Percentiles rank a stretch among this genome's conserved stretches.
These are phyloP conservation scores for Pyrocephalus nanus DNA, from an alignment of 2,797 vertebrate species.

Conservation along the genomic window DNA sequence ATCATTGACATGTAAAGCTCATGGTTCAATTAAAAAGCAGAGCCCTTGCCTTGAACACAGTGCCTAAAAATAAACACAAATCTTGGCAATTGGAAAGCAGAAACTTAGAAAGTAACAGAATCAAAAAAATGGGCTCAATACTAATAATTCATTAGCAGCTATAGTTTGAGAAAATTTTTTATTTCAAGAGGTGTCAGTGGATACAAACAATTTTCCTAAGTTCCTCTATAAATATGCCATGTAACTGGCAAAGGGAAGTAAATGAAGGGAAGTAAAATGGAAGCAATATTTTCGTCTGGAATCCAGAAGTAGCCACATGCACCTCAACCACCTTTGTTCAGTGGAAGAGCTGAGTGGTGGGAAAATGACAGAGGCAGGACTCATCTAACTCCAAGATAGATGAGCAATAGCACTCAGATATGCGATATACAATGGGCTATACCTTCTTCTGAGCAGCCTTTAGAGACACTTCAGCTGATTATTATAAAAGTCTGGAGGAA, in stretches of 20 bases:
- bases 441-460: neutral
- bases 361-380: neutral
- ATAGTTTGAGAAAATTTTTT: neutral
- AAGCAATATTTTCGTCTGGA: neutral
- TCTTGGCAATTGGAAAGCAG: neutral
- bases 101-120: neutral
- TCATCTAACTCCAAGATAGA: neutral
- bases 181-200: conserved; percentile 31
- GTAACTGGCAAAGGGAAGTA: neutral
- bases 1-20: neutral
- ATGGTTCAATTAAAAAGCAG: conserved; percentile 21
- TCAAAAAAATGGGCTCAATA: neutral
- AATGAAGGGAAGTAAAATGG: neutral
- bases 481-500: neutral
- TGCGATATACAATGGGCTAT: neutral
- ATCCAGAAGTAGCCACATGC: neutral
- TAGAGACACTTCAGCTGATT: neutral
- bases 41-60: neutral
- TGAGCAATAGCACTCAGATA: neutral
- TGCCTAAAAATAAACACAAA: conserved; percentile 2
- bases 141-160: neutral
- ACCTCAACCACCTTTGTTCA: neutral
- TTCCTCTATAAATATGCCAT: neutral
- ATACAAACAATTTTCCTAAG: neutral
- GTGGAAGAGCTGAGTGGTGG: neutral